Evolutionary conservation across 2,113 vertebrate species (phyloP).

Genomic region (Ochotona princeps): DNA sequence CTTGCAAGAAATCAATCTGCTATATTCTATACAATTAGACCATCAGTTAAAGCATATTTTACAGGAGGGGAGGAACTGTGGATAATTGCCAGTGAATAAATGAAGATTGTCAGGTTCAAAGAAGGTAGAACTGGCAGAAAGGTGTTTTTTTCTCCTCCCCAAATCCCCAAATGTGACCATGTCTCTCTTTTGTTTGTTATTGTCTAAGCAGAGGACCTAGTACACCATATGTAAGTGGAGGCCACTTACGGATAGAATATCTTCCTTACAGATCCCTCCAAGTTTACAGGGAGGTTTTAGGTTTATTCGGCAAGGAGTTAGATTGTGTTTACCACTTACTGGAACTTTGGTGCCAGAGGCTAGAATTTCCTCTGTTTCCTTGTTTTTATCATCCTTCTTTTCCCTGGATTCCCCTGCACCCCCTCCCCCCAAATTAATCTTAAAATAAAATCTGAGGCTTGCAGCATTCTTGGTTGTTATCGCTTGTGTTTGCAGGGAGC

Average conservation of each 20-base stretch:
- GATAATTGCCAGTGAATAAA: not conserved
- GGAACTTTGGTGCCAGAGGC: not conserved
- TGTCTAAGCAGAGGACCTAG: not conserved
- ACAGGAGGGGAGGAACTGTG: not conserved
- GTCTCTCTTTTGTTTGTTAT: not conserved
- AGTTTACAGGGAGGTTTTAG: constrained; percentile 1
- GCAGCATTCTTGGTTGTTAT: not conserved
- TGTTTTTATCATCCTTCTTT: not conserved
- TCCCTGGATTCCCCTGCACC: too few species aligned
- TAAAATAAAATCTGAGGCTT: not conserved
- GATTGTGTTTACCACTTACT: not conserved
- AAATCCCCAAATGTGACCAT: not conserved
- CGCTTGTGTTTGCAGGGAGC: not conserved
- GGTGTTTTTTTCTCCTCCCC: not conserved
- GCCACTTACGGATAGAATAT: not conserved
- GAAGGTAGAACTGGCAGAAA: not conserved
- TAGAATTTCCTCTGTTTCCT: not conserved
- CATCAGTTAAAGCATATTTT: not conserved
- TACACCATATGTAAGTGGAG: not conserved
- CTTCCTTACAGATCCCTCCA: not conserved
- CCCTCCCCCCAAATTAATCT: too few species aligned
- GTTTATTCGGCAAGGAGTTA: not conserved
- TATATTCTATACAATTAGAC: constrained; percentile 18
- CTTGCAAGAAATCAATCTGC: not conserved
- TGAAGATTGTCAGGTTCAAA: not conserved